A percentile compares a stretch with the other conserved stretches of the same genome.
Evolutionary conservation across 2,113 vertebrate species (phyloP).

Genomic region (Oryzias javanicus): DNA sequence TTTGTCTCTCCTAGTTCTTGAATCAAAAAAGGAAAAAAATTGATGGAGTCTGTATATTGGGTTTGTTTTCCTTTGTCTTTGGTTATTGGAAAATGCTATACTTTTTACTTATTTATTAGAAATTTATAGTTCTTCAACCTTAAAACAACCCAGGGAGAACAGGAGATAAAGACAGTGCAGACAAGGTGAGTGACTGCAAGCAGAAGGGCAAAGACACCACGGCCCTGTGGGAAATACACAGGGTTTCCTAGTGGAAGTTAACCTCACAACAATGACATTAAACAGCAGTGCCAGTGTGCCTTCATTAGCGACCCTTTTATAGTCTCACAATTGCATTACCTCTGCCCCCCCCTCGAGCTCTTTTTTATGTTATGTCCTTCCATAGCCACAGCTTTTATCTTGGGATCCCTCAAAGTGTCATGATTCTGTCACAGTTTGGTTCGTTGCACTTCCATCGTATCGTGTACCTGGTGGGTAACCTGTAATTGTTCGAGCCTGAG

Average conservation of each 20-base stretch:
- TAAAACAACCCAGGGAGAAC: constrained; percentile 14
- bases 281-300: constrained; percentile 32
- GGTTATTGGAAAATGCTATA: constrained; percentile 18
- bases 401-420: constrained; percentile 9
- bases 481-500: constrained; percentile 12
- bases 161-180: constrained; percentile 25
- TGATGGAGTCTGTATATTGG: too few relatives aligned
- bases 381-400: constrained; percentile 4
- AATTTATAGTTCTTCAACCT: constrained; percentile 13
- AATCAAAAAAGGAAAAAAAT: too few relatives aligned
- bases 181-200: constrained; percentile 5
- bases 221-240: constrained; percentile 40
- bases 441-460: constrained; percentile 10
- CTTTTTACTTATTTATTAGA: constrained; percentile 9
- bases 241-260: constrained; percentile 51
- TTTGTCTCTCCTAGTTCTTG: too few relatives aligned
- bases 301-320: constrained; percentile 66
- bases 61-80: constrained; percentile 15
- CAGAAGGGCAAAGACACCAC: constrained; percentile 18
- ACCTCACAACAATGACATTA: constrained; percentile 53
- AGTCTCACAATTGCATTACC: constrained; percentile 59
- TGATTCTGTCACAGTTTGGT: constrained; percentile 9
- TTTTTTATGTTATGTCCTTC: constrained; percentile 24
- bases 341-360: constrained; percentile 11
- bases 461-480: background rate